Percentiles rank a stretch among this genome's conserved stretches.
Evolutionary conservation across 2,797 vertebrate species (phyloP).

Genomic region (Chelidonichthys spinosus): DNA sequence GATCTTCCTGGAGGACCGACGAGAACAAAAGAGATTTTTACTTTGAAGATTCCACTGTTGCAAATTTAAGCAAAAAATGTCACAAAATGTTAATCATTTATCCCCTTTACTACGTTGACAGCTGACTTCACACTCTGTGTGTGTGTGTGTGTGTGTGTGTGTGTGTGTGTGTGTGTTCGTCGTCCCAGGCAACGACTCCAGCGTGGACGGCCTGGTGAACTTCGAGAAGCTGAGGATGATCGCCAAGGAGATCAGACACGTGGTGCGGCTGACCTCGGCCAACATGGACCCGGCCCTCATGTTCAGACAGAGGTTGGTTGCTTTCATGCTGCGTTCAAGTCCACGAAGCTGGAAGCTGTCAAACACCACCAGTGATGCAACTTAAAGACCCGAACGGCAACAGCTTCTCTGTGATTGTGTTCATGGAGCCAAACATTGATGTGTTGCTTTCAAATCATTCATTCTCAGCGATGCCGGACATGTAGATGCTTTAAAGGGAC

Average conservation of each 20-base stretch:
- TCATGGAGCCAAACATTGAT: background rate
- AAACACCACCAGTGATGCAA: background rate
- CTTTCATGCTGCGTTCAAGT: background rate
- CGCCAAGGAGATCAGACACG: slow-evolving; percentile 95
- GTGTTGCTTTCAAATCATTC: background rate
- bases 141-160: slow-evolving; percentile 11
- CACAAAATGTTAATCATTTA: slow-evolving; percentile 38
- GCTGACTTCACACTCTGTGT: slow-evolving; percentile 6
- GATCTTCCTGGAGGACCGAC: slow-evolving; percentile 29
- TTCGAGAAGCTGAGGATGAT: slow-evolving; percentile 99
- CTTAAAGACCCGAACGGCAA: background rate
- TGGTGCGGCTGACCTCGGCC: slow-evolving; percentile 94
- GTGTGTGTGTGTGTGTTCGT: slow-evolving; percentile 3
- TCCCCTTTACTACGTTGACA: slow-evolving; percentile 6
- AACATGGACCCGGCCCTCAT: slow-evolving; percentile 98
- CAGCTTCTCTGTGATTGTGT: background rate
- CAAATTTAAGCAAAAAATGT: slow-evolving; percentile 2
- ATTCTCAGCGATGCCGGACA: too few species aligned
- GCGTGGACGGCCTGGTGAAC: slow-evolving; percentile 95
- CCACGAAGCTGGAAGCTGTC: background rate
- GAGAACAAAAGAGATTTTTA: slow-evolving; percentile 30
- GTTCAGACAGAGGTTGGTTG: slow-evolving; percentile 95
- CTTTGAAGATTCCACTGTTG: slow-evolving; percentile 28
- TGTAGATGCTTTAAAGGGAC: too few species aligned
- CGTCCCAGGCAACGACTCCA: slow-evolving; percentile 92